Evolutionary conservation across 2,113 vertebrate genomes (phyloP).

Genomic region (Albula glossodonta): DNA sequence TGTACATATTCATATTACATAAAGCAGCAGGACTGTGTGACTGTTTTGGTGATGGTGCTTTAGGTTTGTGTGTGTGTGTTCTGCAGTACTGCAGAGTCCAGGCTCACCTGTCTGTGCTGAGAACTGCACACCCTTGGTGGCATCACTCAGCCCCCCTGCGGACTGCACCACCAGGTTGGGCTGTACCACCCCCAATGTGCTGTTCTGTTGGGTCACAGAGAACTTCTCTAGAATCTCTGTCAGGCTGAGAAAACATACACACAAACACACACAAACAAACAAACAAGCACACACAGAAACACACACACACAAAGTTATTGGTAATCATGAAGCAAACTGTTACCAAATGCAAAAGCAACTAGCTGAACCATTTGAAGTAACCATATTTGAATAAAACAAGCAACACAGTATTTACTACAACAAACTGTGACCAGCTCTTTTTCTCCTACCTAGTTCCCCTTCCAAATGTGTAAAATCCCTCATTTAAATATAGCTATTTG

Average conservation of each 20-base stretch:
- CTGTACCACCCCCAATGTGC: conserved; percentile 34
- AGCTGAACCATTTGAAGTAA: no score
- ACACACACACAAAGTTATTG: no score
- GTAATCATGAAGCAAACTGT: no score
- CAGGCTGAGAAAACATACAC: conserved; percentile 24
- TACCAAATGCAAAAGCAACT: no score
- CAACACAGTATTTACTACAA: no score
- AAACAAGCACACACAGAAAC: no score
- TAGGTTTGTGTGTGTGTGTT: background rate
- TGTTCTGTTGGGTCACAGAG: conserved; percentile 2
- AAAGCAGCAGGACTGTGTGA: background rate
- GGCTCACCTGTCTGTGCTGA: conserved; percentile 30
- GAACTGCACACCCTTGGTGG: conserved; percentile 28
- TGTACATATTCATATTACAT: no score
- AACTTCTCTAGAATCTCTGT: conserved; percentile 29
- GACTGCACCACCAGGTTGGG: conserved; percentile 44
- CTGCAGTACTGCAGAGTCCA: background rate
- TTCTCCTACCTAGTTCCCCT: no score
- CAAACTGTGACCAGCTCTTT: no score
- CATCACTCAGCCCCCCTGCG: background rate
- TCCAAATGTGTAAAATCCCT: no score
- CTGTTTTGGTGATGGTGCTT: background rate
- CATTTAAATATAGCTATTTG: no score
- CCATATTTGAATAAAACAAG: no score
- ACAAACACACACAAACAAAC: background rate